These are phyloP conservation scores for Melinaea menophilus DNA, from an alignment of 2,888 invertebrate species.

Conservation along the genomic window DNA sequence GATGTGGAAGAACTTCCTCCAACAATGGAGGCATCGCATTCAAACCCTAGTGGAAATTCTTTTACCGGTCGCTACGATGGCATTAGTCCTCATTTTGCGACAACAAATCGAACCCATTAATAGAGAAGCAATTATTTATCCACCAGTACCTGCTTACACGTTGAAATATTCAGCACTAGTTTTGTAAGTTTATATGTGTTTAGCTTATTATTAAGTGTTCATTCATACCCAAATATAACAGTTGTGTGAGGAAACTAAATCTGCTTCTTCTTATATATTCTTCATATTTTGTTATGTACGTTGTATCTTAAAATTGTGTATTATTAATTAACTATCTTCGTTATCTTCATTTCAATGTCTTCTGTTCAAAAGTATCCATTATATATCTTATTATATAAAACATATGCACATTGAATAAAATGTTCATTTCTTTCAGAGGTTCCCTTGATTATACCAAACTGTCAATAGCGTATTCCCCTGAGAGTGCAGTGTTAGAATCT, in stretches of 20 bases:
- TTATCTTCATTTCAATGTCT: too few relatives aligned
- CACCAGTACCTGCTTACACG: conserved; percentile 47
- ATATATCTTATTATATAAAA: neutral
- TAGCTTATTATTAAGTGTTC: neutral
- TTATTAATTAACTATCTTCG: too few relatives aligned
- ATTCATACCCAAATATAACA: neutral
- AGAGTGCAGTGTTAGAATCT: conserved; percentile 53
- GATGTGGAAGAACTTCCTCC: conserved; percentile 90
- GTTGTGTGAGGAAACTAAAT: neutral
- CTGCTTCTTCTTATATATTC: too few relatives aligned
- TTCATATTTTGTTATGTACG: too few relatives aligned
- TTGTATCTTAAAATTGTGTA: too few relatives aligned
- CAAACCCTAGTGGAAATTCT: conserved; percentile 83
- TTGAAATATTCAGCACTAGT: conserved; percentile 39
- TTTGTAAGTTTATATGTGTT: conserved; percentile 48
- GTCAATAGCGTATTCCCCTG: conserved; percentile 71
- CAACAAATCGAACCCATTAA: conserved; percentile 79
- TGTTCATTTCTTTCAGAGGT: conserved; percentile 44
- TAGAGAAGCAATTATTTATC: conserved; percentile 41
- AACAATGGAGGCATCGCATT: conserved; percentile 84
- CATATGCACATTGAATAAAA: too few relatives aligned
- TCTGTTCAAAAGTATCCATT: too few relatives aligned
- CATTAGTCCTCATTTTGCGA: conserved; percentile 83
- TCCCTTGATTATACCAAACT: conserved; percentile 51
- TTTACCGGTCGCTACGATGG: conserved; percentile 81